Percentiles rank a stretch among this genome's conserved stretches.
Evolutionary conservation across 1,140 invertebrate species (phyloP).

Genomic region (Arion vulgaris): DNA sequence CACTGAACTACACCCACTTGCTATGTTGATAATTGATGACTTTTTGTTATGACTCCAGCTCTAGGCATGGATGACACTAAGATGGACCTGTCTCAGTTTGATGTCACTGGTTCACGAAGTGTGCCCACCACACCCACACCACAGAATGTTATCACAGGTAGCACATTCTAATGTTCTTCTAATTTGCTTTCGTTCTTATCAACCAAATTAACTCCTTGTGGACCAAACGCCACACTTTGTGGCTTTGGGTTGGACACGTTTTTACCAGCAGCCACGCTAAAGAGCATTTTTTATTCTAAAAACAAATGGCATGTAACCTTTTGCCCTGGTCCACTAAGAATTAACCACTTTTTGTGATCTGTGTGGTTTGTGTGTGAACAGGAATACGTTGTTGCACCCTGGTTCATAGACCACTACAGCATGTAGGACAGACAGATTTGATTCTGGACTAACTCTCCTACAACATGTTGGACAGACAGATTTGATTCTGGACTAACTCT

Average conservation of each 20-base stretch:
- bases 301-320: not conserved
- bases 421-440: no score
- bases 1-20: no score
- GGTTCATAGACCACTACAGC: no score
- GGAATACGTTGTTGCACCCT: not conserved
- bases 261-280: not conserved
- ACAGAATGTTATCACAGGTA: conserved; percentile 30
- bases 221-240: no score
- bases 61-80: conserved; percentile 82
- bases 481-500: no score
- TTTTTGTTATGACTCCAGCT: conserved; percentile 47
- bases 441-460: no score
- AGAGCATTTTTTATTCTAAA: no score
- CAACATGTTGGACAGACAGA: no score
- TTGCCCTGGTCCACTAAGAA: not conserved
- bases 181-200: no score
- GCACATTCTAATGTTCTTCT: no score
- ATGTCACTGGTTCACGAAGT: conserved; percentile 76
- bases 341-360: not conserved
- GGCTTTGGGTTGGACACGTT: not conserved
- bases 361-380: no score
- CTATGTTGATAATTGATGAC: not conserved
- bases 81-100: conserved; percentile 82
- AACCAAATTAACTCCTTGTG: no score
- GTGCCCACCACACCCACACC: conserved; percentile 80